Evolutionary conservation across 1,140 invertebrate genomes (phyloP).

Genomic region (Magallana ariakensis): DNA sequence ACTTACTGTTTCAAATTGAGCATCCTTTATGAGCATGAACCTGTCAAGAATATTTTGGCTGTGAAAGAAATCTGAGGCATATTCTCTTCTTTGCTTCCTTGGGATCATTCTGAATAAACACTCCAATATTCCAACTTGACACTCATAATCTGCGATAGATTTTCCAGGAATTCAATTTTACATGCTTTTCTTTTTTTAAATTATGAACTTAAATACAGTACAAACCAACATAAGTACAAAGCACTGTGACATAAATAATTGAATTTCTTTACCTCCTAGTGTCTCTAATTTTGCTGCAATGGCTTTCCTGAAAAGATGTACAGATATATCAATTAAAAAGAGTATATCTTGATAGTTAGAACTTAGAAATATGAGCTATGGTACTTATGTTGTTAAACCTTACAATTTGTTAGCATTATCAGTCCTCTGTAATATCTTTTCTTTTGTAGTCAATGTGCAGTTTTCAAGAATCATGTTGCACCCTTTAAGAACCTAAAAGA

Average conservation of each 20-base stretch:
- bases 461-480: conserved; percentile 43
- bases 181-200: neutral
- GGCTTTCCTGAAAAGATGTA: neutral
- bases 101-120: conserved; percentile 71
- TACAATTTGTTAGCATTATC: conserved; percentile 36
- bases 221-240: neutral
- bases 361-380: no score
- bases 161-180: neutral
- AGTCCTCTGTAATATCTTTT: conserved; percentile 13
- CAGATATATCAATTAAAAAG: neutral
- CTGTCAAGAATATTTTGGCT: conserved; percentile 36
- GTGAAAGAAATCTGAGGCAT: conserved; percentile 49
- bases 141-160: conserved; percentile 72
- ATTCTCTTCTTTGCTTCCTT: conserved; percentile 60
- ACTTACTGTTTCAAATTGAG: conserved; percentile 74
- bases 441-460: conserved; percentile 33
- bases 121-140: conserved; percentile 73
- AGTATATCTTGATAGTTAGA: no score
- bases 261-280: neutral
- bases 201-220: neutral
- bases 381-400: neutral
- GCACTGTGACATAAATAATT: neutral
- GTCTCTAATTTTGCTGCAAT: neutral
- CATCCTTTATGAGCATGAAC: conserved; percentile 70
- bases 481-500: conserved; percentile 38